Percentiles rank a stretch among this genome's conserved stretches.
Conservation (phyloP, 1,140 invertebrate genomes). For the Kradibia gibbosae region DNA sequence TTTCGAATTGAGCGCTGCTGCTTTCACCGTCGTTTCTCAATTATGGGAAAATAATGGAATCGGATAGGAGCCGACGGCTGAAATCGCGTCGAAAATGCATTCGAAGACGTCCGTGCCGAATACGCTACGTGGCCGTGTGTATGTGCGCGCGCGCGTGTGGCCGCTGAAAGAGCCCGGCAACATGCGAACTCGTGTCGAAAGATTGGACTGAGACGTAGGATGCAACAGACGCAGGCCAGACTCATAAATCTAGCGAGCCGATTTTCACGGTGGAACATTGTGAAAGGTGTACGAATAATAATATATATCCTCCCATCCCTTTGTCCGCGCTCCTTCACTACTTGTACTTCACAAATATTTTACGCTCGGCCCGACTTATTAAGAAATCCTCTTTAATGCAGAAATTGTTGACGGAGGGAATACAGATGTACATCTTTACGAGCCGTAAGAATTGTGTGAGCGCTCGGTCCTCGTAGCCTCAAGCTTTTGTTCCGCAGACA, state of each 20-base stretch:
- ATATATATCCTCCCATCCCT: constrained; percentile 27
- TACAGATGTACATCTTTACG: too few species aligned
- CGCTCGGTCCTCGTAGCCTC: not conserved
- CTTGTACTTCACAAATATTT: not conserved
- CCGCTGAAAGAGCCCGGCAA: constrained; percentile 3
- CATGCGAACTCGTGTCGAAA: constrained; percentile 25
- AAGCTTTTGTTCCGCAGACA: not conserved
- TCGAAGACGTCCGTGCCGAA: too few species aligned
- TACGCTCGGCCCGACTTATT: not conserved
- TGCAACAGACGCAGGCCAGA: constrained; percentile 56
- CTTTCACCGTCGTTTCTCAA: not conserved
- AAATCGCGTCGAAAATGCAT: not conserved
- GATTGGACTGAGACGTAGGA: constrained; percentile 53
- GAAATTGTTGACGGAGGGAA: not conserved
- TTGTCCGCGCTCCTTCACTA: not conserved
- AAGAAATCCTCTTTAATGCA: not conserved
- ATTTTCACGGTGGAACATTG: constrained; percentile 47
- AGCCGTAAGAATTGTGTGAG: not conserved
- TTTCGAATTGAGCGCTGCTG: not conserved
- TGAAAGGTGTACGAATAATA: constrained; percentile 34
- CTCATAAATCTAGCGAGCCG: constrained; percentile 55
- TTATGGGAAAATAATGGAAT: not conserved
- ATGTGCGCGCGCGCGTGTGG: not conserved
- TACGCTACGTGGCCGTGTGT: too few species aligned
- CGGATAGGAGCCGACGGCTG: not conserved